A percentile compares a stretch with the other conserved stretches of the same genome.
Evolutionary conservation across 2,797 vertebrate genomes (phyloP).

Genomic region (Columba guinea): DNA sequence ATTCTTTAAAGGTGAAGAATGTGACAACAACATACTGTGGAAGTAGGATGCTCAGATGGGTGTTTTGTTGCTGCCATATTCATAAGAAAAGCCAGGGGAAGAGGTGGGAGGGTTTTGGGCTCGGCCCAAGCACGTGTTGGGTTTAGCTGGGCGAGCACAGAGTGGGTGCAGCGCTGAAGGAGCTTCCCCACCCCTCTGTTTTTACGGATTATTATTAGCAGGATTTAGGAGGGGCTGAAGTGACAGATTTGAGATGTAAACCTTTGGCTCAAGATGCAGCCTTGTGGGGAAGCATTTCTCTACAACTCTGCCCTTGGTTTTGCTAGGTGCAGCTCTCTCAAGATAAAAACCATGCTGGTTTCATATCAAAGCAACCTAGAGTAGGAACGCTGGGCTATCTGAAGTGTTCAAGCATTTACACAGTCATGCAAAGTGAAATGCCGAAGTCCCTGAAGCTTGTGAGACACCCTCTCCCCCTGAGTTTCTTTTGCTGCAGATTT

Average conservation of each 20-base stretch:
- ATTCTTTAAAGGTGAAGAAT: constrained; percentile 61
- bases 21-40: constrained; percentile 62
- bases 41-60: constrained; percentile 55
- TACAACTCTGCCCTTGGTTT: neutral
- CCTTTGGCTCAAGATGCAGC: neutral
- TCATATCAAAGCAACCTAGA: neutral
- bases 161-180: neutral
- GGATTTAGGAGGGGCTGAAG: neutral
- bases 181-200: neutral
- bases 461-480: neutral
- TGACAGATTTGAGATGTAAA: neutral
- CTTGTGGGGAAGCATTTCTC: neutral
- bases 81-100: constrained; percentile 31
- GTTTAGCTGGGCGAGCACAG: neutral
- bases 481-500: neutral
- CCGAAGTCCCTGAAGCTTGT: neutral
- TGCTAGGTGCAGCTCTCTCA: neutral
- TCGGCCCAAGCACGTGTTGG: neutral
- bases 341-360: neutral
- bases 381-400: neutral
- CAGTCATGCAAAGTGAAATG: neutral
- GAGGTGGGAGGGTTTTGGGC: constrained; percentile 53
- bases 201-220: neutral
- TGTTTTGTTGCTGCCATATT: constrained; percentile 12
- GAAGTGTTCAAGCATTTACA: neutral